Conservation (phyloP, 1,140 invertebrate genomes). For the Apis laboriosa region DNA sequence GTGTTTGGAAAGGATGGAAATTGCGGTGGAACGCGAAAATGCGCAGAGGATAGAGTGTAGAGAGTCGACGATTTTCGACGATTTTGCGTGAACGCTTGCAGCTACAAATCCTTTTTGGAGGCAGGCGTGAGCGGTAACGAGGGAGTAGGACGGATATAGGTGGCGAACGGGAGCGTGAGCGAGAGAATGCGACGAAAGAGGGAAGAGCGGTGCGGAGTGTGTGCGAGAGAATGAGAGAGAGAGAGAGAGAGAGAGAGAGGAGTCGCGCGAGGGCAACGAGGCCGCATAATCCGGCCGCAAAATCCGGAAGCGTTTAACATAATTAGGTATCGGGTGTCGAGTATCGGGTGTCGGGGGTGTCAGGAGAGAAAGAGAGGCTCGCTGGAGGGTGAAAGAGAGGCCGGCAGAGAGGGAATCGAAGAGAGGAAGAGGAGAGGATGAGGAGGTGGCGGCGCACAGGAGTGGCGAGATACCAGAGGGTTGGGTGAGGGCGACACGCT, state of each 20-base stretch:
- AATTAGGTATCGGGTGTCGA: conserved; percentile 79
- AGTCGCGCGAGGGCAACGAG: conserved; percentile 62
- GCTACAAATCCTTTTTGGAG: conserved; percentile 57
- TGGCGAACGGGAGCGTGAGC: neutral
- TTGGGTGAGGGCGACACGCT: conserved; percentile 63
- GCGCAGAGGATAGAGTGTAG: no score
- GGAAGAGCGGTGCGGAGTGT: conserved; percentile 26
- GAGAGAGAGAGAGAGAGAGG: conserved; percentile 34
- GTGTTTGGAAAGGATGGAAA: neutral
- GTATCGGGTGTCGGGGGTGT: conserved; percentile 75
- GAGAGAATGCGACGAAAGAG: conserved; percentile 1
- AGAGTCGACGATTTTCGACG: conserved; percentile 13
- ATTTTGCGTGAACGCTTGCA: conserved; percentile 40
- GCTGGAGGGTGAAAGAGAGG: conserved; percentile 48
- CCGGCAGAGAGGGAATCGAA: conserved; percentile 36
- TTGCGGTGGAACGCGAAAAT: neutral
- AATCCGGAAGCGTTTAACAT: conserved; percentile 80
- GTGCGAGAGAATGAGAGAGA: conserved; percentile 9
- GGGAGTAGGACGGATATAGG: neutral
- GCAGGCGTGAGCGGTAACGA: conserved; percentile 15
- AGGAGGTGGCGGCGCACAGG: conserved; percentile 18
- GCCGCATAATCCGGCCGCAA: conserved; percentile 76
- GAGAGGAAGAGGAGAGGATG: conserved; percentile 33
- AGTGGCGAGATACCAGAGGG: conserved; percentile 52
- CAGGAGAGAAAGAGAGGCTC: conserved; percentile 65